Evolutionary conservation across 1,140 invertebrate genomes (phyloP).

Genomic region (Cydia strobilella): DNA sequence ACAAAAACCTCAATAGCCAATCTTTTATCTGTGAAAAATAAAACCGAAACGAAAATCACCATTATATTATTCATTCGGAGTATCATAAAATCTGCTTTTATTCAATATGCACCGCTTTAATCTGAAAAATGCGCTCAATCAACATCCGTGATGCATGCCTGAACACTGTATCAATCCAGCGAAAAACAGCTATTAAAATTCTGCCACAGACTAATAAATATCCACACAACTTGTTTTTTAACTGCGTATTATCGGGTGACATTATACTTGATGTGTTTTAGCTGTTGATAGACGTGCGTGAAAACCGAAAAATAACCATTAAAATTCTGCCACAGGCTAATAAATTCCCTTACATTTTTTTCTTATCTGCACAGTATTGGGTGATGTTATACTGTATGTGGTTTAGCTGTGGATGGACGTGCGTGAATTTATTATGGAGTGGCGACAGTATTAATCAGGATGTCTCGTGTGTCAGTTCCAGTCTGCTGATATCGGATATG

Average conservation of each 20-base stretch:
- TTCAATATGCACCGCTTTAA: slow-evolving; percentile 1
- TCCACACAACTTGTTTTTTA: neutral
- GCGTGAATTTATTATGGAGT: slow-evolving; percentile 8
- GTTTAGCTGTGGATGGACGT: neutral
- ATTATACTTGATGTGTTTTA: neutral
- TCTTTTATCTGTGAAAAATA: neutral
- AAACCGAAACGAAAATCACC: neutral
- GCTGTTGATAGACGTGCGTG: neutral
- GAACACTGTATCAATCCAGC: neutral
- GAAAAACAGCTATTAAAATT: neutral
- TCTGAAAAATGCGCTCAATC: slow-evolving; percentile 16
- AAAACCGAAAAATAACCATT: neutral
- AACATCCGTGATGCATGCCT: slow-evolving; percentile 12
- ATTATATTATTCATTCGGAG: neutral
- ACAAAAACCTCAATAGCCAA: neutral
- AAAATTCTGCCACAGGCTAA: neutral
- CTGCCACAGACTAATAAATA: neutral
- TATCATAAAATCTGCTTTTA: slow-evolving; percentile 5
- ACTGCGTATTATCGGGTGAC: neutral
- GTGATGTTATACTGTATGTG: neutral
- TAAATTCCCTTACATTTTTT: neutral
- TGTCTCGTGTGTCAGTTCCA: slow-evolving; percentile 27
- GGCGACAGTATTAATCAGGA: slow-evolving; percentile 23
- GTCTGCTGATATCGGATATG: neutral
- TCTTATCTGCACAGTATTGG: neutral